Evolutionary conservation across 2,113 vertebrate species (phyloP).

Genomic region (Ancistrus triradiatus): DNA sequence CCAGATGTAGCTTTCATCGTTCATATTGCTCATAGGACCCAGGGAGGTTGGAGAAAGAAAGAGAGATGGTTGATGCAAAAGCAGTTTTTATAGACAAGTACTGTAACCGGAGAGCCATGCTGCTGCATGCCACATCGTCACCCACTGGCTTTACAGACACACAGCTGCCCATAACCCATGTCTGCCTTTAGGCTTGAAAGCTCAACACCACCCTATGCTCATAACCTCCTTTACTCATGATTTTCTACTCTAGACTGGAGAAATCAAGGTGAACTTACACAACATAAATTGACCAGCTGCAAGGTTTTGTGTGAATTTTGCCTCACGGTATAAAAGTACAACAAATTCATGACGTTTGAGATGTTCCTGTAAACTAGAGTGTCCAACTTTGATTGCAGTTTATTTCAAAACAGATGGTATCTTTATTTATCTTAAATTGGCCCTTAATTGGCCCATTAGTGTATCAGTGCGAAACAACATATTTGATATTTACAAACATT

Average conservation of each 20-base stretch:
- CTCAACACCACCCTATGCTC: slow-evolving; percentile 31
- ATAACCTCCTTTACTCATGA: slow-evolving; percentile 19
- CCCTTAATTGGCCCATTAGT: too few species aligned
- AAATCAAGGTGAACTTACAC: not conserved
- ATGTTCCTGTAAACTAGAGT: too few species aligned
- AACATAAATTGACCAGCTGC: not conserved
- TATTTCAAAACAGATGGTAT: too few species aligned
- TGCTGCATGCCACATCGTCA: slow-evolving; percentile 36
- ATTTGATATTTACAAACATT: too few species aligned
- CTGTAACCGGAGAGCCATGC: slow-evolving; percentile 49
- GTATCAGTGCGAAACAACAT: too few species aligned
- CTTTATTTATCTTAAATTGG: too few species aligned
- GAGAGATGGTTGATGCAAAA: slow-evolving; percentile 30
- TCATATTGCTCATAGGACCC: slow-evolving; percentile 21
- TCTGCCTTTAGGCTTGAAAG: slow-evolving; percentile 29
- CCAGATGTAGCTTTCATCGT: slow-evolving; percentile 35
- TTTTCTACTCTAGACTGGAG: not conserved
- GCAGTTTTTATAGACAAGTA: slow-evolving; percentile 51
- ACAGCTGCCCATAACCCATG: slow-evolving; percentile 49
- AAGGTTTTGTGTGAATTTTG: slow-evolving; percentile 49
- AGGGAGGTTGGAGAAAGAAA: slow-evolving; percentile 21
- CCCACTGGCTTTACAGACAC: slow-evolving; percentile 49
- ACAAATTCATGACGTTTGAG: too few species aligned
- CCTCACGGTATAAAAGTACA: too few species aligned
- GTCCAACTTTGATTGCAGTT: too few species aligned